Evolutionary conservation across 2,888 invertebrate genomes (phyloP).

Genomic region (Drosophila tanythrix): DNA sequence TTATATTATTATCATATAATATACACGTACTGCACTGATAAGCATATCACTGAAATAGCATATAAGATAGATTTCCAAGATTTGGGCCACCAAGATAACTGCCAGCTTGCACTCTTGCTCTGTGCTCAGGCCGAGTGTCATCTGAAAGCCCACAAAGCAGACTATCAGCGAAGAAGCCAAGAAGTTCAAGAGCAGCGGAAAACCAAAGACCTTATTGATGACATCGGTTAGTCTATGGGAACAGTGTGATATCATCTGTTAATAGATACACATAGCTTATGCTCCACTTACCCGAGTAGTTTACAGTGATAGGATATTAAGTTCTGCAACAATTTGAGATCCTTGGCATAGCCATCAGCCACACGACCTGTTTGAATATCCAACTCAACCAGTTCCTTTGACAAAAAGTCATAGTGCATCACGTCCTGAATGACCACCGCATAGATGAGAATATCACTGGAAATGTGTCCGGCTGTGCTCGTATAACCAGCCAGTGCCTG

Average conservation of each 20-base stretch:
- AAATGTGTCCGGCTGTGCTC: constrained; percentile 68
- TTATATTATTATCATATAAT: too few species aligned
- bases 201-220: constrained; percentile 79
- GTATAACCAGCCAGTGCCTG: constrained; percentile 72
- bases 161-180: constrained; percentile 77
- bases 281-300: constrained; percentile 39
- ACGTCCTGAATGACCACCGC: constrained; percentile 73
- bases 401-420: constrained; percentile 81
- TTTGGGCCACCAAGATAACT: constrained; percentile 67
- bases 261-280: not conserved
- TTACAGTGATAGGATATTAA: constrained; percentile 52
- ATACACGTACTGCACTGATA: constrained; percentile 66
- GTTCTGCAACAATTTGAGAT: constrained; percentile 28
- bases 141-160: constrained; percentile 82
- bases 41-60: constrained; percentile 77
- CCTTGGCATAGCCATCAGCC: not conserved
- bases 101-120: constrained; percentile 60
- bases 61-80: constrained; percentile 74
- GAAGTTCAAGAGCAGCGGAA: constrained; percentile 78
- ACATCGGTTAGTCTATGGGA: constrained; percentile 56
- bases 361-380: not conserved
- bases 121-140: constrained; percentile 61
- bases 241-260: not conserved
- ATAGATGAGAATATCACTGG: constrained; percentile 78
- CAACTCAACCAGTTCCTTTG: constrained; percentile 41